phyloP scores from a whole-genome alignment of 2,113 vertebrate genomes.

The Gambusia holbrooki region DNA sequence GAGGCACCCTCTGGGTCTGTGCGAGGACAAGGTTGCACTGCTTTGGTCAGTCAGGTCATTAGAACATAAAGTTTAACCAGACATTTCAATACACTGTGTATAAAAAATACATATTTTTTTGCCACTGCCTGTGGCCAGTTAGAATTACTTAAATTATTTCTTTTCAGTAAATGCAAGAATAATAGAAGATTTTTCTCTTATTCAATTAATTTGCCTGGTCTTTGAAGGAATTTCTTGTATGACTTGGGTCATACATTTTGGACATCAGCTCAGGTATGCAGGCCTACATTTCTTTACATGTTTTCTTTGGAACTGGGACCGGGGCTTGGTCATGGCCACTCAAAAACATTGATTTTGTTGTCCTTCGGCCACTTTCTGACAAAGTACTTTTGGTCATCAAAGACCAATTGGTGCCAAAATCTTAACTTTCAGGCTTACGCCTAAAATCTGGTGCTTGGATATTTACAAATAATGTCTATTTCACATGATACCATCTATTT shows the following conservation, averaged over 20 bases:
- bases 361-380: background rate
- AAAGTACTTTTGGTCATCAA: background rate
- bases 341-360: background rate
- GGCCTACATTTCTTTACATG: background rate
- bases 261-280: background rate
- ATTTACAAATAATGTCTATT: background rate
- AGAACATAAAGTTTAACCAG: too few relatives aligned
- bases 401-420: background rate
- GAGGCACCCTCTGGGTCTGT: constrained; percentile 17
- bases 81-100: too few relatives aligned
- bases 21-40: constrained; percentile 16
- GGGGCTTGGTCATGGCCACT: background rate
- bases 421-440: background rate
- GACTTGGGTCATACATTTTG: background rate
- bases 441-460: background rate
- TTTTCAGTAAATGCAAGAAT: too few relatives aligned
- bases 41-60: too few relatives aligned
- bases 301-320: background rate
- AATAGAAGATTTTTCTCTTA: background rate
- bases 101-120: too few relatives aligned
- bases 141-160: background rate
- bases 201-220: background rate
- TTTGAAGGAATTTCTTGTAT: background rate
- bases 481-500: background rate
- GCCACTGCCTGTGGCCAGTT: background rate